Evolutionary conservation across 2,113 vertebrate species (phyloP).

Genomic region (Myocastor coypus): DNA sequence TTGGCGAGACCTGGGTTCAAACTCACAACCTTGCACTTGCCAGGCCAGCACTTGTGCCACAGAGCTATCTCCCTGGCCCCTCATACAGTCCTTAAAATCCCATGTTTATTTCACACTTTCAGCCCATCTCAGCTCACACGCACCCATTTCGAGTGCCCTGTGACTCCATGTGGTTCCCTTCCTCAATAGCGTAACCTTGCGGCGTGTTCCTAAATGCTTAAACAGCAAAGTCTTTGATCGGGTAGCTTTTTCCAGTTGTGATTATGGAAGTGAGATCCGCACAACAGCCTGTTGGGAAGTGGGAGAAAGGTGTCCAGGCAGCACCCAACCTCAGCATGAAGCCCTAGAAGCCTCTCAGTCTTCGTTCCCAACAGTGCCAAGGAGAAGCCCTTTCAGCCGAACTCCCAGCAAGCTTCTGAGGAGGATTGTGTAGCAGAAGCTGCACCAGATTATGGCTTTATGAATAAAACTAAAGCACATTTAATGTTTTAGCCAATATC

Average conservation of each 20-base stretch:
- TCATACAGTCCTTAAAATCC: slow-evolving; percentile 24
- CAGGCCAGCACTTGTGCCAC: no score
- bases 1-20: no score
- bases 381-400: background rate
- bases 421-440: background rate
- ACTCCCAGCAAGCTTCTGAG: background rate
- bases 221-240: background rate
- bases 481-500: slow-evolving; percentile 10
- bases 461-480: slow-evolving; percentile 31
- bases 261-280: background rate
- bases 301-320: background rate
- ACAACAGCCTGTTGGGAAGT: background rate
- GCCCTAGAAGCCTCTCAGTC: background rate
- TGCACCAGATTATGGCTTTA: background rate
- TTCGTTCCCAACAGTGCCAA: background rate
- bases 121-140: background rate
- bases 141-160: background rate
- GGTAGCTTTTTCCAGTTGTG: background rate
- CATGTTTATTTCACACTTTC: background rate
- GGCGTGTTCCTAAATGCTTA: background rate
- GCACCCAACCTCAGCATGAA: background rate
- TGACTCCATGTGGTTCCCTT: background rate
- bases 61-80: no score
- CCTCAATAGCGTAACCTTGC: background rate
- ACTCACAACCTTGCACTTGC: no score